These are phyloP conservation scores for Dermochelys coriacea DNA, from an alignment of 2,797 vertebrate species.

Conservation along the genomic window DNA sequence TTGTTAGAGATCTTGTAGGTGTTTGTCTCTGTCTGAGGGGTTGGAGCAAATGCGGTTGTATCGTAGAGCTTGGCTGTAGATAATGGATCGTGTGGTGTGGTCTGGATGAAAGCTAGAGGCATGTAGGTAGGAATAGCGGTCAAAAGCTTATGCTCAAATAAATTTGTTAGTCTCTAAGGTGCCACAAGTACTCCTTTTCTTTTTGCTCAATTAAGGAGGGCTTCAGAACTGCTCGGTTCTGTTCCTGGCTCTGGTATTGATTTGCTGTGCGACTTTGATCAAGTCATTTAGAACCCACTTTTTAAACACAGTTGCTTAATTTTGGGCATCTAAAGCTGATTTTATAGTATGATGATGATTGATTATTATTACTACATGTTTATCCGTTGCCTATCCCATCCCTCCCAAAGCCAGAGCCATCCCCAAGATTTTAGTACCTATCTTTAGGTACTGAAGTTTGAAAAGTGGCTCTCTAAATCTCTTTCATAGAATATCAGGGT, in stretches of 20 bases:
- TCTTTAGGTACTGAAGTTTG: background rate
- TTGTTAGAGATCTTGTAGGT: too few species aligned
- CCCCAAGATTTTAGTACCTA: accelerated
- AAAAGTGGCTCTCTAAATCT: background rate
- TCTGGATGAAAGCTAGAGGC: too few species aligned
- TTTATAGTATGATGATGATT: background rate
- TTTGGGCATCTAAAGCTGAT: background rate
- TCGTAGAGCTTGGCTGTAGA: too few species aligned
- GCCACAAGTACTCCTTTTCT: too few species aligned
- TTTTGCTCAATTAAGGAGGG: background rate
- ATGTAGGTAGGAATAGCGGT: too few species aligned
- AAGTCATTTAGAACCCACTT: background rate
- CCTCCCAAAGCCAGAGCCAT: background rate
- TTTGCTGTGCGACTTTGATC: background rate
- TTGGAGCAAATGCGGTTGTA: too few species aligned
- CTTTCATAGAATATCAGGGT: background rate
- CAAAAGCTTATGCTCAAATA: too few species aligned
- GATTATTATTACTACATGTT: background rate
- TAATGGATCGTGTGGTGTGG: too few species aligned
- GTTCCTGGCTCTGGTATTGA: background rate
- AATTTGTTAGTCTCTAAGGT: too few species aligned
- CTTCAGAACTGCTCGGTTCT: background rate
- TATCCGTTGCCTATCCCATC: background rate
- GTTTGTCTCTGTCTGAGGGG: too few species aligned
- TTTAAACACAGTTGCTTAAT: background rate